These are phyloP conservation scores for Paragorgia papillata DNA, from an alignment of 92 coral and sea anemone genomes.

Conservation along the genomic window DNA sequence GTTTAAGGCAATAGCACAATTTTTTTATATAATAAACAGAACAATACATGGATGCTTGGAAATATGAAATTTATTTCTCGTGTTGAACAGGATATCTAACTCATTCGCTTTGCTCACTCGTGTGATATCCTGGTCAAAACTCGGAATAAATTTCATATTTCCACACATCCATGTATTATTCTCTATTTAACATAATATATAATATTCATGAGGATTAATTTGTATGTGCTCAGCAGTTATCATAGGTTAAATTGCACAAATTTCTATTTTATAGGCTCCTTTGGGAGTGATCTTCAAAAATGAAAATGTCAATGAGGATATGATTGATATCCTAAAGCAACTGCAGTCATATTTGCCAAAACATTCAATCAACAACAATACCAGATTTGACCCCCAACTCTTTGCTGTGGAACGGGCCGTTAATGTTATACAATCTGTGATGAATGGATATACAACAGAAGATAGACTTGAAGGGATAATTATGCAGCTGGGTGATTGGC, in stretches of 20 bases:
- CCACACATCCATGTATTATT: too few species aligned
- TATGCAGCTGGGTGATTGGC: slow-evolving; percentile 72
- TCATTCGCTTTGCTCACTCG: too few species aligned
- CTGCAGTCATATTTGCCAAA: slow-evolving; percentile 31
- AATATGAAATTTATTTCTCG: too few species aligned
- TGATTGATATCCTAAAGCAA: slow-evolving; percentile 28
- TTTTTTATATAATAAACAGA: too few species aligned
- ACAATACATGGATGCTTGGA: too few species aligned
- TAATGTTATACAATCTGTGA: slow-evolving; percentile 57
- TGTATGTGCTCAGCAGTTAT: not conserved
- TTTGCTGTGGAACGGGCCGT: slow-evolving; percentile 61
- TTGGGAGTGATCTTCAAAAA: slow-evolving; percentile 24
- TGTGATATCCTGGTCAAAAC: too few species aligned
- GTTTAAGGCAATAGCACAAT: too few species aligned
- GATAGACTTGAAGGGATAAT: slow-evolving; percentile 65
- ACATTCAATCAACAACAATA: not conserved
- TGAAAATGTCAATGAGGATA: slow-evolving; percentile 29
- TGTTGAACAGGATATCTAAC: too few species aligned
- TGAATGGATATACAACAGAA: slow-evolving; percentile 60
- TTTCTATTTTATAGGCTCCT: slow-evolving; percentile 33
- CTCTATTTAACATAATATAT: too few species aligned
- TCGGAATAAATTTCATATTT: too few species aligned
- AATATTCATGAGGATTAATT: not conserved
- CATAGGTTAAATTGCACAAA: slow-evolving; percentile 1
- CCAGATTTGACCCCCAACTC: slow-evolving; percentile 40